Conservation (phyloP, 1,140 invertebrate genomes). For the Orchestia grillus region DNA sequence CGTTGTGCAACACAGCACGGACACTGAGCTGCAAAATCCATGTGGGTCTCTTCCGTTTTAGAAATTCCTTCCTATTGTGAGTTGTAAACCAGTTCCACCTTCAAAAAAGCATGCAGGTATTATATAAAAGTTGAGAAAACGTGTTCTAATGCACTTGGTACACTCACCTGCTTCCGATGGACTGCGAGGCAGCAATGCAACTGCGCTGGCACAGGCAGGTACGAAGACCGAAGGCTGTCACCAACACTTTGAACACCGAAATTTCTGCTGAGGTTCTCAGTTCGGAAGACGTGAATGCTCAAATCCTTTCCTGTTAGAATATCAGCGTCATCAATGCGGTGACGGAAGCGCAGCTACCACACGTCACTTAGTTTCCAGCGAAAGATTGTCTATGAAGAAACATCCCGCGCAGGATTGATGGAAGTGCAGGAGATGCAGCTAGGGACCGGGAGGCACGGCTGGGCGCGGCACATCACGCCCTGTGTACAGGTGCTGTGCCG, state of each 20-base stretch:
- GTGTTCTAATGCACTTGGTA: no score
- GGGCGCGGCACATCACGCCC: not conserved
- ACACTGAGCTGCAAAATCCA: no score
- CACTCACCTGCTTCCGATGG: not conserved
- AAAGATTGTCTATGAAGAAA: not conserved
- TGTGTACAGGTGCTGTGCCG: slow-evolving; percentile 15
- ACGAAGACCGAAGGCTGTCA: not conserved
- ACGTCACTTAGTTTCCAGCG: not conserved
- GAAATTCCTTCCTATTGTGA: no score
- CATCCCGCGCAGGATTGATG: not conserved
- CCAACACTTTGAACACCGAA: not conserved
- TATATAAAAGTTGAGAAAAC: no score
- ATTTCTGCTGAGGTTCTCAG: not conserved
- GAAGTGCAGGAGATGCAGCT: not conserved
- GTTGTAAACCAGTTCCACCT: no score
- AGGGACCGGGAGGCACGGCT: not conserved
- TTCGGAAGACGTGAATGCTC: not conserved
- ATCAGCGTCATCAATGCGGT: not conserved
- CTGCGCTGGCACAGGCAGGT: not conserved
- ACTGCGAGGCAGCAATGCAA: not conserved
- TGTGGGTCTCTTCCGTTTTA: no score
- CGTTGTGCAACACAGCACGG: no score
- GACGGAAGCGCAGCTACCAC: not conserved
- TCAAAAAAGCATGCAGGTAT: no score
- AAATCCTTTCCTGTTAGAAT: not conserved